A percentile compares a stretch with the other conserved stretches of the same genome.
Evolutionary conservation across 2,888 invertebrate species (phyloP).

Genomic region (Diachrysia chrysitis): DNA sequence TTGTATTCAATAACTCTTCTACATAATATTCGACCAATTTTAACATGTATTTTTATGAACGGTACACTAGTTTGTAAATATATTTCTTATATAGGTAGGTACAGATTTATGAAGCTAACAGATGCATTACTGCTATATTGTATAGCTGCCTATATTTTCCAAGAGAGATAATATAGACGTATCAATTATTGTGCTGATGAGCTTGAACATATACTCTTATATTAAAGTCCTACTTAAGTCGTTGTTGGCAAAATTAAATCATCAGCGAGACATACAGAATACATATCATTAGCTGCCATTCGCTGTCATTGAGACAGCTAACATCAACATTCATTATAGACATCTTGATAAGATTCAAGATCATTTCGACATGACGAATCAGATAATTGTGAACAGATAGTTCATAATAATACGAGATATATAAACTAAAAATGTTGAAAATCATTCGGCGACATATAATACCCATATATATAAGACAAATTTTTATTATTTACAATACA

Average conservation of each 20-base stretch:
- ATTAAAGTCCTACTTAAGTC: neutral
- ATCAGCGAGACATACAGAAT: neutral
- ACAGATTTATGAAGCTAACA: neutral
- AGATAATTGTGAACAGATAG: neutral
- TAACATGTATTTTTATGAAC: neutral
- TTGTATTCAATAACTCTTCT: neutral
- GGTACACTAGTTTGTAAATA: neutral
- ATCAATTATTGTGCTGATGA: no score
- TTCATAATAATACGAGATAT: neutral
- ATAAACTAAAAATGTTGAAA: no score
- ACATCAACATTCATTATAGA: neutral
- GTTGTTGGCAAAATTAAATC: conserved; percentile 5
- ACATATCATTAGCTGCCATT: neutral
- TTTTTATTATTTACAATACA: neutral
- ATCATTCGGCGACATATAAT: no score
- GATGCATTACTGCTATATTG: no score
- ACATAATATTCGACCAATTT: neutral
- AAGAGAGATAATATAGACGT: no score
- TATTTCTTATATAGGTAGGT: neutral
- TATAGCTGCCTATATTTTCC: no score
- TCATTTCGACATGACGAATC: neutral
- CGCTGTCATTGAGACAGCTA: neutral
- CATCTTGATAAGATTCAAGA: neutral
- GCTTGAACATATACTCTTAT: neutral
- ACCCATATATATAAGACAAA: no score